Evolutionary conservation across 2,797 vertebrate species (phyloP), one percentile per base, ranked within the genome.

Genomic region (Meda fulgida): DNA sequence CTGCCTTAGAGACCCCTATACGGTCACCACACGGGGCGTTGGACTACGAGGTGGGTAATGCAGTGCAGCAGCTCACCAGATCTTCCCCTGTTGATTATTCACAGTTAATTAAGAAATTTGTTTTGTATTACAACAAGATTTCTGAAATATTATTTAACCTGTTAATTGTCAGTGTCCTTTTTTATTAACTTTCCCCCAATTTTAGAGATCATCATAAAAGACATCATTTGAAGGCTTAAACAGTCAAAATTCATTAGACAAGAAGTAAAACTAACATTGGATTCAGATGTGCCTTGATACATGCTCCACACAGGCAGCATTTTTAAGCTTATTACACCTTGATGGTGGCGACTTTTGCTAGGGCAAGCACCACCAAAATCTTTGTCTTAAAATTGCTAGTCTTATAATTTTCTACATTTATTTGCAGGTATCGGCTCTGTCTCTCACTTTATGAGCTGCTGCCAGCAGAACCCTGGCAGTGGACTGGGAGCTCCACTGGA

Each of bases 371-470:
- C 3, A 75, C 19, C 19, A 31, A 31, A 51, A 53, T 53, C 46
- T 53, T 75, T 29, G 31, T 31, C 31, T 31, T 31, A 34, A 34
- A 34, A 36, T 1, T 55, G 31, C 11, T 36, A n/a, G 5, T 75
- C 65, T 10, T 67, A 3, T 51, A 26, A 73, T 7, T 77, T 83
- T 86, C 55, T 16, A 34, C 80, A 9, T 76, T 26, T 69, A 83
- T 26, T 16, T 89, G 11, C 58, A 95, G 95, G 94, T 81, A 94
- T 95, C 31, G 94, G 95, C 71, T 96, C 94, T 16, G 94, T 96
- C 66, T 93, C 94, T 86, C 95, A 95, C 85, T 95, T 96, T 85
- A 93, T 93, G 92, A 94, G 84, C 87, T 96, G 94, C 89, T 94
- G 93, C 78, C 91, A 82, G 82, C 93, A 94, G 83, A 95, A 94